Base-by-base conservation (phyloP, 2,888 invertebrate species). In the Cosmorhoe ocellata region DNA sequence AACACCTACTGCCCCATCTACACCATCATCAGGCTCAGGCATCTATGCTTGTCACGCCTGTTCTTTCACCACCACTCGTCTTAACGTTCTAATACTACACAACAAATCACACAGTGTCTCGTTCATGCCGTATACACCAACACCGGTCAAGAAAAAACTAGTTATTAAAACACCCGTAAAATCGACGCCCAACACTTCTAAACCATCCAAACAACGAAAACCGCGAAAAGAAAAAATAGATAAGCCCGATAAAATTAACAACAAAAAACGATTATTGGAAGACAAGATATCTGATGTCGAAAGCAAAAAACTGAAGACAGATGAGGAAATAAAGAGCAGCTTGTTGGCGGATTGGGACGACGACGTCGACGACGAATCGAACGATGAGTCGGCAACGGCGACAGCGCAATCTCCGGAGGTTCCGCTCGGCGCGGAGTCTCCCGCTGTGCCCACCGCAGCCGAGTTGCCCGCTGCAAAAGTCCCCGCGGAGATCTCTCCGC, bases 311-410 rank as follows among this genome's bases (percentile, higher is more conserved):
- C 74, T 79, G 44, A 92, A 92, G 72, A 91, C 91, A 28, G 92
- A 92, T 73, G 90, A 91, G 50, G 93, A 94, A 75, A 92, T 95
- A 60, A 92, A 93, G 52, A 93, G 91, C 48, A 93, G 94, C 63
- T 84, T 96, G 33, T 79, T 96, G 49, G 95, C 95, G 0, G 96
- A 96, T 69, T 96, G 96, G 95, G 93, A 93, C 58, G 95, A 95
- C 63, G 93, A 74, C 11, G 88, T 82, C 45, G 88, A 89, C 61
- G 88, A 85, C 42, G 83, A 81, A 55, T 78, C 82, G 45, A 87
- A 89, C 10, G 51, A 51, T 13, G 52, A 52, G 10, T 67, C 75
- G 50, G 66, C 67, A 1, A 71, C 77, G 50, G 66, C 67, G 1
- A 71, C 77, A 63, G 67, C 77, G 13, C 72, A 74, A 11, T 84